Percentiles rank a stretch among this genome's conserved stretches.
Evolutionary conservation across 37 sponge, comb jelly and placozoan species (phyloP).

Genomic region (Hexactinellida sp.): DNA sequence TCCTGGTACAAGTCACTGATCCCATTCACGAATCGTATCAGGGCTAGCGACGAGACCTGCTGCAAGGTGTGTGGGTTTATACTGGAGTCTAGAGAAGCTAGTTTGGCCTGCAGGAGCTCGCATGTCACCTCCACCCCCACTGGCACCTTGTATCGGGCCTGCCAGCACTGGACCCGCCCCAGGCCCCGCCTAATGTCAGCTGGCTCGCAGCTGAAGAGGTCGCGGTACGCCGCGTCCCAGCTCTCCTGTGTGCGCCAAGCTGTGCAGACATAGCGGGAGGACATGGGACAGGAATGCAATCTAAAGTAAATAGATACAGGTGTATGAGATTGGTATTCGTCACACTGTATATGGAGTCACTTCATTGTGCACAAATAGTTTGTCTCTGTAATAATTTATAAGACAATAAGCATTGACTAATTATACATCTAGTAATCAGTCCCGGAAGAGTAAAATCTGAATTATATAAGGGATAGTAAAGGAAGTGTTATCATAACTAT

Average conservation of each 20-base stretch:
- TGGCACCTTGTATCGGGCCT: not conserved
- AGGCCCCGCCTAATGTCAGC: not conserved
- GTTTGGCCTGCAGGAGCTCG: not conserved
- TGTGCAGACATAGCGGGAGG: not conserved
- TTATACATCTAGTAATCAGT: too few species aligned
- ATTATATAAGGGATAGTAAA: too few species aligned
- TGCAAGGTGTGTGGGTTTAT: not conserved
- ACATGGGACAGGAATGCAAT: too few species aligned
- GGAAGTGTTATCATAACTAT: too few species aligned
- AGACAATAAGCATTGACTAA: too few species aligned
- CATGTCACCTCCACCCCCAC: not conserved
- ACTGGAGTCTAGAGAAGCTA: not conserved
- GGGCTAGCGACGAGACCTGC: not conserved
- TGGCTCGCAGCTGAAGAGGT: not conserved
- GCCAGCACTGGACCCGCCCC: not conserved
- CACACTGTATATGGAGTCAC: too few species aligned
- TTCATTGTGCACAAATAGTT: too few species aligned
- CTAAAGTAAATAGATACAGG: too few species aligned
- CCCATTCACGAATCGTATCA: not conserved
- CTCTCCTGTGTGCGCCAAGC: not conserved
- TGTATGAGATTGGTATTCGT: too few species aligned
- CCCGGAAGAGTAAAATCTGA: too few species aligned
- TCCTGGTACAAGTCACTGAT: not conserved
- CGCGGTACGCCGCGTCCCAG: not conserved
- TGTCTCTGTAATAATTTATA: too few species aligned